Conservation (phyloP, 2,888 invertebrate genomes). For the Podotricha telesiphe region DNA sequence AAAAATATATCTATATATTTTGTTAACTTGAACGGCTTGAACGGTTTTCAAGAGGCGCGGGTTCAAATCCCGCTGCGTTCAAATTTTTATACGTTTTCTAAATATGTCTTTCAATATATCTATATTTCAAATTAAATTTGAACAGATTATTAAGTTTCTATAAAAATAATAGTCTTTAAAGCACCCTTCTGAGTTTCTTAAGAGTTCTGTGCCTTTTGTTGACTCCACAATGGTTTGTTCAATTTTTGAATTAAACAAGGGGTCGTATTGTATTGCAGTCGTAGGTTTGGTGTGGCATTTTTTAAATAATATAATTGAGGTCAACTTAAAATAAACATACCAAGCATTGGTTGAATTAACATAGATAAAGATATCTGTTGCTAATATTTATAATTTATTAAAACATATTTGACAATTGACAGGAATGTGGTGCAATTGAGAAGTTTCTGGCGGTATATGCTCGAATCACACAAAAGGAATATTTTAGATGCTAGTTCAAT, state of each 20-base stretch:
- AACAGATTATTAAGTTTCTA: conserved; percentile 22
- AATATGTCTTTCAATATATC: too few species aligned
- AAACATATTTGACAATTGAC: too few species aligned
- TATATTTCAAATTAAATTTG: not conserved
- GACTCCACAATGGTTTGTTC: not conserved
- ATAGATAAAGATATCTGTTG: not conserved
- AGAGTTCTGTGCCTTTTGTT: conserved; percentile 19
- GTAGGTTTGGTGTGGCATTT: conserved; percentile 7
- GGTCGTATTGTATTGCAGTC: not conserved
- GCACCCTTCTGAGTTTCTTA: conserved; percentile 12
- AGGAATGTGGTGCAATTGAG: too few species aligned
- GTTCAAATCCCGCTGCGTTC: too few species aligned
- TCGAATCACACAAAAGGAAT: too few species aligned
- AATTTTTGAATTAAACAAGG: conserved; percentile 3
- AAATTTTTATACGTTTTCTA: too few species aligned
- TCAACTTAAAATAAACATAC: conserved; percentile 10
- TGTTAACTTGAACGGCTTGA: too few species aligned
- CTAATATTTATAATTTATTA: not conserved
- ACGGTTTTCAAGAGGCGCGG: too few species aligned
- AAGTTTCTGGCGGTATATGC: too few species aligned
- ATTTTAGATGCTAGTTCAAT: too few species aligned
- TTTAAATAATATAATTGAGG: conserved; percentile 12
- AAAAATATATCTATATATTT: too few species aligned
- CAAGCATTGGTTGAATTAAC: not conserved
- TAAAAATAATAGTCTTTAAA: conserved; percentile 16